Evolutionary conservation across 1,140 invertebrate species (phyloP), one percentile per base, ranked within the genome.

Genomic region (Drosophila paulistorum): DNA sequence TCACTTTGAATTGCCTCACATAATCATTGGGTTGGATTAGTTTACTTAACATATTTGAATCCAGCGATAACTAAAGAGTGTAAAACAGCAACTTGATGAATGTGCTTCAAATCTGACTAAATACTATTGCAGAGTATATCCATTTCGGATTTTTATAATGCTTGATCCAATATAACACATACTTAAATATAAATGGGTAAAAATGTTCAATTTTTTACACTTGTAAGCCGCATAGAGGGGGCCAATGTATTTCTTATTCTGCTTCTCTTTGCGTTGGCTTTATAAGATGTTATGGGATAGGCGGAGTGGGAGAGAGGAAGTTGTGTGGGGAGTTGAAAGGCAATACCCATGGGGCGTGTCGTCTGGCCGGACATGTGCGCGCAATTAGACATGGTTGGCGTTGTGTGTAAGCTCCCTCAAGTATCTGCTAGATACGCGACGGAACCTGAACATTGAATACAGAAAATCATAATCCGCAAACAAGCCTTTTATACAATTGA

Each of bases 401-500:
- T 61, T 60, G 57, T 66, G 64, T 72, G 82, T 85, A 84, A 84
- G 82, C 82, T 78, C 37, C 11, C 37, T 39, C 74, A 86, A 85
- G 81, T 85, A 85, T 85, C 81, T 74, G 65, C 74, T 77, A 85
- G 81, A 85, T 85, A 86, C 79, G 75, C 75, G 61, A 17, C 54
- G 48, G 55, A 58, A 60, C 66, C 14, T 35, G 45, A 79, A 30
- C 30, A 30, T 30, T 30, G 30, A 30, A 7, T 6, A 30, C 30
- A 30, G 30, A 30, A 74, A 87, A 82, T 87, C 82, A 86, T 86
- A 86, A 86, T 87, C 82, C 82, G 83, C 83, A 39, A 83, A 83
- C 82, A 86, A 87, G 72, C 79, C 79, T 84, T 87, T 86, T 87
- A 72, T 86, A 87, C 83, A 87, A 86, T 86, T 86, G 83, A 87